Conservation (phyloP, 1,140 invertebrate genomes). For the Drosophila repletoides region DNA sequence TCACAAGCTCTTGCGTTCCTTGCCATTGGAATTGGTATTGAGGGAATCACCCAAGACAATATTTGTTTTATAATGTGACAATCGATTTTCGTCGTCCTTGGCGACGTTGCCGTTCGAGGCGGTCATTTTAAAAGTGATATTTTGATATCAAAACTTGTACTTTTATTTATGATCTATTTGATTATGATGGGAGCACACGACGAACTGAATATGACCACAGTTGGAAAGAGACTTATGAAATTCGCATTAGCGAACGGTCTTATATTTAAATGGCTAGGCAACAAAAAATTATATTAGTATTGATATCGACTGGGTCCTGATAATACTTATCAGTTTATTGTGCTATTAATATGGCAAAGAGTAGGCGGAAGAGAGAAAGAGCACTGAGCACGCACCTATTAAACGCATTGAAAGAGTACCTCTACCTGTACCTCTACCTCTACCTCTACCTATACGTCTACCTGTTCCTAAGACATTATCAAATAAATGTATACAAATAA, state of each 20-base stretch:
- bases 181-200: neutral
- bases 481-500: neutral
- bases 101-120: conserved; percentile 51
- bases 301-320: conserved; percentile 29
- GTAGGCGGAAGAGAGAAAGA: conserved; percentile 7
- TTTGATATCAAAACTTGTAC: neutral
- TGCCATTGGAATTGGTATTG: conserved; percentile 22
- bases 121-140: conserved; percentile 39
- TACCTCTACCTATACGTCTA: no score
- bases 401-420: conserved; percentile 5
- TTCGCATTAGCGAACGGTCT: conserved; percentile 16
- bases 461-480: neutral
- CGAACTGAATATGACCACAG: conserved; percentile 24
- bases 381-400: no score
- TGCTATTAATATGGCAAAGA: conserved; percentile 24
- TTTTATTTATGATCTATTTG: conserved; percentile 1
- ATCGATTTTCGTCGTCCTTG: conserved; percentile 59
- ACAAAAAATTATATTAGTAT: conserved; percentile 5
- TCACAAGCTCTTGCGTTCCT: conserved; percentile 64
- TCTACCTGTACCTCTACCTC: no score
- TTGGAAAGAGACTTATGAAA: conserved; percentile 25
- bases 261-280: conserved; percentile 39
- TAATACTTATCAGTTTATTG: conserved; percentile 40
- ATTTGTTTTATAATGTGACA: conserved; percentile 67
- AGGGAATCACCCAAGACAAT: conserved; percentile 58